Percentiles rank a stretch among this genome's conserved stretches.
These are phyloP conservation scores for Tinea trinotella DNA, from an alignment of 2,888 invertebrate species.

Conservation along the genomic window DNA sequence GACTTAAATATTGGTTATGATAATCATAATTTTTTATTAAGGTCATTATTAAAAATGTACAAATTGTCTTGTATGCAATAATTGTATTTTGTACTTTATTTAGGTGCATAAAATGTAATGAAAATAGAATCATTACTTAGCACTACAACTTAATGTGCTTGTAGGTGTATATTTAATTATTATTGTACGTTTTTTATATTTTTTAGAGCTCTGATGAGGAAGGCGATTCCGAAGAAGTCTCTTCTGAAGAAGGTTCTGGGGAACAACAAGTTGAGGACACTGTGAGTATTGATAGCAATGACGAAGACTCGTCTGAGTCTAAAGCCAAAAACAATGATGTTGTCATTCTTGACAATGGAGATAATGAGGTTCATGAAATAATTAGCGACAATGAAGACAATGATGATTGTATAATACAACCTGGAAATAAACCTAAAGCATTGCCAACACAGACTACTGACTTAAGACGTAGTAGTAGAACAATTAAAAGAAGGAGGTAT, in stretches of 20 bases:
- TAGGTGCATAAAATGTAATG: no score
- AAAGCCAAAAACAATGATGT: constrained; percentile 43
- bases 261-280: constrained; percentile 45
- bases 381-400: constrained; percentile 66
- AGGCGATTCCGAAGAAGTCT: constrained; percentile 38
- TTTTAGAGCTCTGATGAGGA: constrained; percentile 36
- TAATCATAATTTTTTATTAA: no score
- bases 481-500: constrained; percentile 69
- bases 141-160: no score
- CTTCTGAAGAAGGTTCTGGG: constrained; percentile 34
- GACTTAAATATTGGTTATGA: no score
- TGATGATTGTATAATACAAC: constrained; percentile 51
- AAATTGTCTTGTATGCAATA: no score
- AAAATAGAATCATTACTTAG: no score
- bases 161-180: not conserved
- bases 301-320: constrained; percentile 35
- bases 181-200: constrained; percentile 8
- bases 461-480: constrained; percentile 47
- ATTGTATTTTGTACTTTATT: no score
- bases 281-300: constrained; percentile 55
- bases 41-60: no score
- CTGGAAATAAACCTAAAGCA: constrained; percentile 54
- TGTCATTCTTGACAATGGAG: constrained; percentile 37
- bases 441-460: constrained; percentile 30
- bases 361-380: constrained; percentile 42